Percentiles rank a stretch among this genome's conserved stretches.
Evolutionary conservation across 2,113 vertebrate genomes (phyloP).

Genomic region (Halcyon malimbica): DNA sequence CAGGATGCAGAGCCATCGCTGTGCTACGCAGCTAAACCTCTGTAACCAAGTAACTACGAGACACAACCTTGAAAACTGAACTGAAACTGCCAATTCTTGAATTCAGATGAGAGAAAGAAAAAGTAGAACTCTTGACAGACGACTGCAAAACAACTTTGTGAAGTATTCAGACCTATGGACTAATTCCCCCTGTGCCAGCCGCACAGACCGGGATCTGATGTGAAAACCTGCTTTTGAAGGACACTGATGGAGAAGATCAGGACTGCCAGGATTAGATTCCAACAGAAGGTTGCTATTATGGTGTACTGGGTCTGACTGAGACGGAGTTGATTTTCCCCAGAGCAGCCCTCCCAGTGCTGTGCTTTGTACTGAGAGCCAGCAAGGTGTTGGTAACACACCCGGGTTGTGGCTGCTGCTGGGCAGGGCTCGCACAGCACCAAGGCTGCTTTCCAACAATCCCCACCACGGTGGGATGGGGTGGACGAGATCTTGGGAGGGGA

Average conservation of each 20-base stretch:
- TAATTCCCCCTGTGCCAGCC: not conserved
- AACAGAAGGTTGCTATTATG: not conserved
- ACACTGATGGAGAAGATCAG: not conserved
- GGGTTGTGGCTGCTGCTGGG: too few relatives aligned
- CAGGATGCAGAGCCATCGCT: not conserved
- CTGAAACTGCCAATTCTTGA: not conserved
- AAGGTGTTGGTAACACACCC: too few relatives aligned
- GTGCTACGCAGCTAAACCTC: not conserved
- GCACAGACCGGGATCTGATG: not conserved
- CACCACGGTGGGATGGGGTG: too few relatives aligned
- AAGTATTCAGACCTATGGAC: not conserved
- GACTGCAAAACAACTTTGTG: not conserved
- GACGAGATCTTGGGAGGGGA: too few relatives aligned
- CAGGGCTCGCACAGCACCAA: too few relatives aligned
- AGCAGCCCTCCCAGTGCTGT: too few relatives aligned
- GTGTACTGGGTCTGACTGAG: too few relatives aligned
- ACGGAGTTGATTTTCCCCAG: too few relatives aligned
- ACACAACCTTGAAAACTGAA: not conserved
- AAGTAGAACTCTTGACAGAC: not conserved
- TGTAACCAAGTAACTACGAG: not conserved
- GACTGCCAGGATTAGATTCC: not conserved
- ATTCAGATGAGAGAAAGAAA: not conserved
- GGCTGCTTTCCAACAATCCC: too few relatives aligned
- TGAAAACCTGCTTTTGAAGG: not conserved
- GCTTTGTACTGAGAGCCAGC: too few relatives aligned